Base-by-base conservation (phyloP, 1,140 invertebrate genomes). In the Drosophila arizonae region DNA sequence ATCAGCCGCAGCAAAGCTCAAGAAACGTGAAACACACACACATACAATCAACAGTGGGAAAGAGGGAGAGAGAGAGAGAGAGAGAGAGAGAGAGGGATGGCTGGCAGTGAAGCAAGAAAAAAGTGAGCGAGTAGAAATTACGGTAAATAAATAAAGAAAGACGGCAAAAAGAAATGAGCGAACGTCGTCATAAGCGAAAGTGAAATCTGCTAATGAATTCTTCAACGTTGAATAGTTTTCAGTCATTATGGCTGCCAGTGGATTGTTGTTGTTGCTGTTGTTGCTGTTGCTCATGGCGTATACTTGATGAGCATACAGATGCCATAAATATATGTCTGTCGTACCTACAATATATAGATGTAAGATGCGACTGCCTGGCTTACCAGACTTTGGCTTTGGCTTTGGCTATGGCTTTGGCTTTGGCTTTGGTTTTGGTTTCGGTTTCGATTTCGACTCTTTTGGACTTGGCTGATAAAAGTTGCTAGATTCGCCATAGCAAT, bases 171-270 rank as follows among this genome's bases (percentile, higher is more conserved):
- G 76, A 87, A 87, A 86, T 65, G 69, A 79, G 70, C 84, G 64
- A 87, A 71, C 81, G 77, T 68, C 82, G 84, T 88, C 88, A 90
- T 90, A 79, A 90, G 89, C 89, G 88, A 90, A 90, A 90, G 88
- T 90, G 88, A 90, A 90, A 90, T 90, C 89, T 89, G 89, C 85
- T 90, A 90, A 90, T 90, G 89, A 90, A 90, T 90, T 90, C 88
- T 90, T 90, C 88, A 90, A 85, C 88, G 88, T 90, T 90, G 88
- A 90, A 90, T 90, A 90, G 88, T 90, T 90, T 89, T 88, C 88
- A 90, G 88, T 90, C 79, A 90, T 90, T 90, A 90, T 82, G 74
- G 79, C 64, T 54, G 66, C 54, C 58, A 56, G 63, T 68, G 21
- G 77, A 68, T 63, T 55, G 45, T 67, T 43, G 36, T 41, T 55